A percentile compares a stretch with the other conserved stretches of the same genome.
Evolutionary conservation across 2,113 vertebrate genomes (phyloP).

Genomic region (Petrocephalus microphthalmus): DNA sequence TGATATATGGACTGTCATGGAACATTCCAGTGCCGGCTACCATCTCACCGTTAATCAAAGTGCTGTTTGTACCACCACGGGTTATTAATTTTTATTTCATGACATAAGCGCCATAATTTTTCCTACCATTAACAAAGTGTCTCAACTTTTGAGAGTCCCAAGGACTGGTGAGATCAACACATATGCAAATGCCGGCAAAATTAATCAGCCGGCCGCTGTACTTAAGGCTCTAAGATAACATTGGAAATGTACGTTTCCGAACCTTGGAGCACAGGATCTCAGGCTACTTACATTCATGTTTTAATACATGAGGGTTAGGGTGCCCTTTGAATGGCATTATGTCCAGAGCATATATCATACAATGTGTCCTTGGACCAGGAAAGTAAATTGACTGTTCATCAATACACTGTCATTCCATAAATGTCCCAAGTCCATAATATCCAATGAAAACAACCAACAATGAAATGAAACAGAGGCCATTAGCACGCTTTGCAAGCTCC

Average conservation of each 20-base stretch:
- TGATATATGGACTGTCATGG: slow-evolving; percentile 21
- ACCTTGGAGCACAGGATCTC: not conserved
- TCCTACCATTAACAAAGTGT: slow-evolving; percentile 20
- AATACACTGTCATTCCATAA: slow-evolving; percentile 12
- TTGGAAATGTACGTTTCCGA: not conserved
- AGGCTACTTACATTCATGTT: not conserved
- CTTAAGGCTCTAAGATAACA: not conserved
- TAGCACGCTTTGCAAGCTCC: not conserved
- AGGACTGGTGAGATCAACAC: slow-evolving; percentile 15
- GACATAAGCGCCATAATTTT: slow-evolving; percentile 16
- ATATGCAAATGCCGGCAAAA: not conserved
- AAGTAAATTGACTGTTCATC: slow-evolving; percentile 4
- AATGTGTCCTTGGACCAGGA: not conserved
- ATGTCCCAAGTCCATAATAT: slow-evolving; percentile 1
- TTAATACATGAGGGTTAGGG: not conserved
- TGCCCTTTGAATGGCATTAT: slow-evolving; percentile 7
- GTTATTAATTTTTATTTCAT: slow-evolving; percentile 22
- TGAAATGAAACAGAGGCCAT: slow-evolving; percentile 4
- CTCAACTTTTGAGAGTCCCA: slow-evolving; percentile 14
- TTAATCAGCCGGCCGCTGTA: not conserved
- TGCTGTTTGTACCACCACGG: slow-evolving; percentile 17
- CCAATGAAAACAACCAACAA: slow-evolving; percentile 3
- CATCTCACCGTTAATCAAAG: slow-evolving; percentile 17
- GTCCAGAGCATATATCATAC: not conserved
- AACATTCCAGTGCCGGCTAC: slow-evolving; percentile 13